Evolutionary conservation across 2,888 invertebrate species (phyloP).

Genomic region (Lepidonotus clava): DNA sequence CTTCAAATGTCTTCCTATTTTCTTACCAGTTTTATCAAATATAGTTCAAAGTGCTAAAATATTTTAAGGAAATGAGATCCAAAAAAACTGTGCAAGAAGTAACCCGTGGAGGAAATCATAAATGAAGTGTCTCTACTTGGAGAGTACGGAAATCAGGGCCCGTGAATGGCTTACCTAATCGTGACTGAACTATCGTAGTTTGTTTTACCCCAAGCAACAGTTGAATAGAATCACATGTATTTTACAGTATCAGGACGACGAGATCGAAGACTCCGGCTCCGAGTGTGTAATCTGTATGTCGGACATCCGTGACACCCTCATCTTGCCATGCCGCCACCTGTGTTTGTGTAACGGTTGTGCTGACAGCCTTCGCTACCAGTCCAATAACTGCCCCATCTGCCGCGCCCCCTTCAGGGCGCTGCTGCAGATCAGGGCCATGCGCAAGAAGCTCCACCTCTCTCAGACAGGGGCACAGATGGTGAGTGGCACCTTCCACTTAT

Average conservation of each 20-base stretch:
- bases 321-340: slow-evolving; percentile 97
- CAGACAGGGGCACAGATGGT: slow-evolving; percentile 47
- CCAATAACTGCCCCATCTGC: slow-evolving; percentile 99
- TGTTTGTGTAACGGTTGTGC: slow-evolving; percentile 98
- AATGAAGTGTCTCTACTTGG: too few relatives aligned
- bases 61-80: too few relatives aligned
- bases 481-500: not conserved
- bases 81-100: too few relatives aligned
- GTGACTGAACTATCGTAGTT: too few relatives aligned
- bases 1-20: too few relatives aligned
- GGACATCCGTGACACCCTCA: slow-evolving; percentile 97
- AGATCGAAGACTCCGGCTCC: slow-evolving; percentile 84
- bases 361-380: slow-evolving; percentile 94
- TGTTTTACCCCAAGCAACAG: too few relatives aligned
- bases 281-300: slow-evolving; percentile 99
- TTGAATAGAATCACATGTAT: too few relatives aligned
- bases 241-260: slow-evolving; percentile 63
- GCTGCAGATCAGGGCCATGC: slow-evolving; percentile 95
- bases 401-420: slow-evolving; percentile 98
- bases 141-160: too few relatives aligned
- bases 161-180: too few relatives aligned
- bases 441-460: slow-evolving; percentile 83
- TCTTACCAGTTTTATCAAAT: too few relatives aligned
- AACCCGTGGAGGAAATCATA: too few relatives aligned
- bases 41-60: too few relatives aligned